These are phyloP conservation scores for Sebastes trivittatus DNA, from an alignment of 2,797 vertebrate genomes.

Conservation along the genomic window DNA sequence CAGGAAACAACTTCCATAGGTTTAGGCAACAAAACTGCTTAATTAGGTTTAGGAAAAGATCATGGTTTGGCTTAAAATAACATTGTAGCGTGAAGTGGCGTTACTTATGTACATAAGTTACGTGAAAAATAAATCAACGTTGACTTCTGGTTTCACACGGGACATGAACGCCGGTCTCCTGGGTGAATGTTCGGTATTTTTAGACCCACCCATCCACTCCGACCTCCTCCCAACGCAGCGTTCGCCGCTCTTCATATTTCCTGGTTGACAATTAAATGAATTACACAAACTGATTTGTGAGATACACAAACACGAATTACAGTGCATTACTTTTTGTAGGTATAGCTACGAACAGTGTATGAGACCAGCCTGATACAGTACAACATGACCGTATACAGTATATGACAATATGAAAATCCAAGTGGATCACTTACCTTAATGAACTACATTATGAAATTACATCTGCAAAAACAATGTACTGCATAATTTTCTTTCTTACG, in stretches of 20 bases:
- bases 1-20: background rate
- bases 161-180: background rate
- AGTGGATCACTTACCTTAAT: constrained; percentile 39
- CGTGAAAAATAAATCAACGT: background rate
- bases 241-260: too few relatives aligned
- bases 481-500: constrained; percentile 40
- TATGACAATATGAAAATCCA: background rate
- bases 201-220: too few relatives aligned
- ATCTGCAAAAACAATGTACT: constrained; percentile 29
- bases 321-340: too few relatives aligned
- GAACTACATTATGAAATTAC: constrained; percentile 50
- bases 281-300: too few relatives aligned
- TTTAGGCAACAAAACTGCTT: background rate
- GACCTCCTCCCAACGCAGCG: too few relatives aligned
- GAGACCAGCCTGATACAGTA: background rate
- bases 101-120: background rate
- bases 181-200: too few relatives aligned
- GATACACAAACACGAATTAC: too few relatives aligned
- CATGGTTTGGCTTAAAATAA: background rate
- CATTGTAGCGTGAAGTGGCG: fast-evolving
- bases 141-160: background rate
- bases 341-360: too few relatives aligned
- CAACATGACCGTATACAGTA: background rate
- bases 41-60: background rate
- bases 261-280: too few relatives aligned